Conservation (phyloP, 92 coral and sea anemone genomes). For the Nematostella vectensis region DNA sequence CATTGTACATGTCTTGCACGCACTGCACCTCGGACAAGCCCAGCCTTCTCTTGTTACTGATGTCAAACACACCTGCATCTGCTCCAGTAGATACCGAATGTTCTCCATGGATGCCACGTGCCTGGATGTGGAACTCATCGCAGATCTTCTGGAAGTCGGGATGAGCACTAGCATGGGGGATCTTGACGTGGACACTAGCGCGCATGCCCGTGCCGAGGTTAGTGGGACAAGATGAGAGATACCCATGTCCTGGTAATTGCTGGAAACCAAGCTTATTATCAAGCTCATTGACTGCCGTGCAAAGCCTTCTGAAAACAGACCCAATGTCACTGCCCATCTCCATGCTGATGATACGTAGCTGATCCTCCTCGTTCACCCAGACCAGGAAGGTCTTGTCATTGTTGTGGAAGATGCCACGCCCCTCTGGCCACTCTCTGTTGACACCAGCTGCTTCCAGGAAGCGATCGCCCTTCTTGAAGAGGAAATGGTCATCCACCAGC, state of each 20-base stretch:
- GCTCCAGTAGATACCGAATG: neutral
- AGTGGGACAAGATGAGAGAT: conserved; percentile 76
- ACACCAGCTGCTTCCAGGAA: conserved; percentile 68
- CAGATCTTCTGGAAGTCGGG: conserved; percentile 44
- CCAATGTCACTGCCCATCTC: neutral
- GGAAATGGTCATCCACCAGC: conserved; percentile 78
- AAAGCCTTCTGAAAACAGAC: neutral
- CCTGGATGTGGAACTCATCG: neutral
- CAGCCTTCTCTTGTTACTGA: neutral
- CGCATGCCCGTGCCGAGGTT: neutral
- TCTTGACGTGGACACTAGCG: neutral
- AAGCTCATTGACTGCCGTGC: conserved; percentile 64
- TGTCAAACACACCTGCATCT: conserved; percentile 82
- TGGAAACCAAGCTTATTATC: conserved; percentile 67
- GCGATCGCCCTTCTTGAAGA: conserved; percentile 40
- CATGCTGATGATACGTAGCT: conserved; percentile 1
- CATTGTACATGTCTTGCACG: neutral
- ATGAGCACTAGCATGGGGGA: conserved; percentile 30
- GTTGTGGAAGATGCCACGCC: conserved; percentile 92
- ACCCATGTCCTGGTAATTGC: conserved; percentile 49
- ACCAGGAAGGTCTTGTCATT: conserved; percentile 7
- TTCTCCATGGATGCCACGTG: neutral
- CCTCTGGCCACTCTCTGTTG: conserved; percentile 90
- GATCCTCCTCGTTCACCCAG: conserved; percentile 1
- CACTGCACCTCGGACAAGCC: neutral